Evolutionary conservation across 2,888 invertebrate species (phyloP).

Genomic region (Drosophila multiciliata): DNA sequence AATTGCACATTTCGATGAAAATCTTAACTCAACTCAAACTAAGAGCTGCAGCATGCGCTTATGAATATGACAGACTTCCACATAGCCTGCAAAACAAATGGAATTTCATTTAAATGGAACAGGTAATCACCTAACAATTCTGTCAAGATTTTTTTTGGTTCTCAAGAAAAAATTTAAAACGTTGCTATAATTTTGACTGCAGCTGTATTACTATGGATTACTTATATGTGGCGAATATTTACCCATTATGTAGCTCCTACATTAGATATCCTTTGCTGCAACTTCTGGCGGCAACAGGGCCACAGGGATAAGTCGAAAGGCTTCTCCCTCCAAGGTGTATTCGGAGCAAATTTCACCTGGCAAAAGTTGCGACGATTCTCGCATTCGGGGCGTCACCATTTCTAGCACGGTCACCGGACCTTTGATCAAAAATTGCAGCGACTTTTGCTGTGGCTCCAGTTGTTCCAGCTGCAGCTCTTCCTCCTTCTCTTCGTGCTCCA

Average conservation of each 20-base stretch:
- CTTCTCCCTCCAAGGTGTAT: constrained; percentile 45
- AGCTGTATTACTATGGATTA: not conserved
- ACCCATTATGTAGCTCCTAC: not conserved
- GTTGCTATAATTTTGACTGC: not conserved
- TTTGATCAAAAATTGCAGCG: not conserved
- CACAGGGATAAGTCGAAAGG: constrained; percentile 48
- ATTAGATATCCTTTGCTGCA: constrained; percentile 24
- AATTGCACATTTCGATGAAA: not conserved
- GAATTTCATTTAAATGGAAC: not conserved
- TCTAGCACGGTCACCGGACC: constrained; percentile 50
- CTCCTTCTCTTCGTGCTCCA: not conserved
- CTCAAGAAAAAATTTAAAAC: not conserved
- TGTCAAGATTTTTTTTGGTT: not conserved
- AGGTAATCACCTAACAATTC: not conserved
- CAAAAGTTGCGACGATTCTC: constrained; percentile 11
- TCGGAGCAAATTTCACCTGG: constrained; percentile 36
- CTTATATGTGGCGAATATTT: not conserved
- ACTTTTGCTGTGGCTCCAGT: not conserved
- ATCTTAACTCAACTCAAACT: not conserved
- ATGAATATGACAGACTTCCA: constrained; percentile 17
- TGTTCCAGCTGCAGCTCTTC: not conserved
- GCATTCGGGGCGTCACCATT: constrained; percentile 38
- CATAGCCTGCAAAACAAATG: constrained; percentile 20
- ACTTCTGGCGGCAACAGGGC: constrained; percentile 31
- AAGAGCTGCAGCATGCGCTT: constrained; percentile 16